A percentile compares a stretch with the other conserved stretches of the same genome.
These are phyloP conservation scores for Notocelia uddmanniana DNA, from an alignment of 2,888 invertebrate species.

Conservation along the genomic window DNA sequence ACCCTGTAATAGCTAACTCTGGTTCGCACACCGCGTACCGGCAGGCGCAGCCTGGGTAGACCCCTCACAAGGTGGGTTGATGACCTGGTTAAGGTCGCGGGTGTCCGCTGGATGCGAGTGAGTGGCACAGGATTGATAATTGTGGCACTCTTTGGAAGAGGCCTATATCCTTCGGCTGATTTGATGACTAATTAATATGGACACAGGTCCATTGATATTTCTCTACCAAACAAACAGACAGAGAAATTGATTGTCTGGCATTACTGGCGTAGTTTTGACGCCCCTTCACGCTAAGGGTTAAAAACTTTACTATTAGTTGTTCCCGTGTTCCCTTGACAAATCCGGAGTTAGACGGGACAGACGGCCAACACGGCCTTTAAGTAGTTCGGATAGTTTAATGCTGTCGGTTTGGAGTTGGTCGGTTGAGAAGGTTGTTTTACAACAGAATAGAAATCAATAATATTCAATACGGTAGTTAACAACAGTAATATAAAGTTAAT, in stretches of 20 bases:
- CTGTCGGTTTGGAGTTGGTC: constrained; percentile 35
- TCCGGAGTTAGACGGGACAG: background rate
- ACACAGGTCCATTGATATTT: background rate
- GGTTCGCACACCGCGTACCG: no score
- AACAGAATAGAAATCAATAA: no score
- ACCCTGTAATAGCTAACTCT: no score
- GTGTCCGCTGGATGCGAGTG: no score
- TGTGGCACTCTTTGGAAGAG: no score
- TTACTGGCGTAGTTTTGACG: background rate
- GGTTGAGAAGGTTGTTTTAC: background rate
- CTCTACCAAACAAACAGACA: background rate
- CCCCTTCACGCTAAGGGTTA: background rate
- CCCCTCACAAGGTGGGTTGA: no score
- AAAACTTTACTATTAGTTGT: constrained; percentile 24
- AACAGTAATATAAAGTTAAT: no score
- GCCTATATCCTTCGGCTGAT: no score
- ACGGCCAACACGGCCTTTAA: constrained; percentile 46
- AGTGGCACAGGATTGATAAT: no score
- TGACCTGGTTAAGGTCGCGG: no score
- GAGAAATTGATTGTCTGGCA: background rate
- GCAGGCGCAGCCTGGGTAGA: no score
- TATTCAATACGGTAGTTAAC: no score
- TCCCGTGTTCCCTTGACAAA: constrained; percentile 35
- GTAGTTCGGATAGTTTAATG: constrained; percentile 51
- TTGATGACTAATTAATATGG: background rate